Evolutionary conservation across 2,113 vertebrate species (phyloP).

Genomic region (Stegostoma tigrinum): DNA sequence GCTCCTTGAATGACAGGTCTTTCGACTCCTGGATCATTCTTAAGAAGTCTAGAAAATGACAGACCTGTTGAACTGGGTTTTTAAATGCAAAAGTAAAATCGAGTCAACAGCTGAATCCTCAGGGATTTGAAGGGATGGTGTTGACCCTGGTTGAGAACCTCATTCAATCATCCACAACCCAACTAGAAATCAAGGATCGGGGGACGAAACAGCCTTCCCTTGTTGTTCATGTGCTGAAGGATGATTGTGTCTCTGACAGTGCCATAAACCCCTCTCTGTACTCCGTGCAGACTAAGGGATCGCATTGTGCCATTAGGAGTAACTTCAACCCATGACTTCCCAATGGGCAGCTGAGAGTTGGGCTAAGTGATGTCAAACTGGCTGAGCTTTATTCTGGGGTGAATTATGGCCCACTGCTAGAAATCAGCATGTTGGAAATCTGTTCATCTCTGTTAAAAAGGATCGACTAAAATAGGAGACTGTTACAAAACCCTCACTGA

Average conservation of each 20-base stretch:
- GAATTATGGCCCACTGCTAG: background rate
- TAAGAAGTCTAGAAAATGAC: background rate
- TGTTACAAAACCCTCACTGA: background rate
- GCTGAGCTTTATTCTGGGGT: background rate
- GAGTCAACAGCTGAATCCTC: too few relatives aligned
- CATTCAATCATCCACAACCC: background rate
- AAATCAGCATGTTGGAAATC: background rate
- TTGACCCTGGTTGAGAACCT: background rate
- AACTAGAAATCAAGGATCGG: background rate
- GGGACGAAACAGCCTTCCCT: background rate
- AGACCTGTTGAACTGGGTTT: background rate
- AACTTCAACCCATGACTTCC: background rate
- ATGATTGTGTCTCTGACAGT: background rate
- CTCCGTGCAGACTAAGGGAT: background rate
- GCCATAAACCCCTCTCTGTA: background rate
- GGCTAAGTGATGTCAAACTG: background rate
- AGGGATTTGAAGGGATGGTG: background rate
- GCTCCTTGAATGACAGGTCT: too few relatives aligned
- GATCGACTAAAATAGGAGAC: background rate
- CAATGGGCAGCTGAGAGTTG: background rate
- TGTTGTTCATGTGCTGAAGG: background rate
- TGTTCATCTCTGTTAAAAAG: background rate
- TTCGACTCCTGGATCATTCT: too few relatives aligned
- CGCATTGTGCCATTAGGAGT: background rate
- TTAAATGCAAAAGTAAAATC: background rate